Percentiles rank a stretch among this genome's conserved stretches.
Evolutionary conservation across 2,888 invertebrate species (phyloP).

Genomic region (Callyntrura sp.): DNA sequence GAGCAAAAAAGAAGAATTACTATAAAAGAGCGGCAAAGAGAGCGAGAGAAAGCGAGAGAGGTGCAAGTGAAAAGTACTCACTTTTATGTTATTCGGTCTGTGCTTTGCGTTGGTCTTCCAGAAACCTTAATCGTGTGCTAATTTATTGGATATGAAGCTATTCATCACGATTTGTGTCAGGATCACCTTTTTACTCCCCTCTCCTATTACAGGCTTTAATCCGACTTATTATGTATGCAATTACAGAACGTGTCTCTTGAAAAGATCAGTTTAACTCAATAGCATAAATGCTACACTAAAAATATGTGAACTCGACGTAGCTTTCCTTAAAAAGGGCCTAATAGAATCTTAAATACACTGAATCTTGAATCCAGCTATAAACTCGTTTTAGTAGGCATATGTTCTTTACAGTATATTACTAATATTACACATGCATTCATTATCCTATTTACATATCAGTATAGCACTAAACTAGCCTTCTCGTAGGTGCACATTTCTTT

Average conservation of each 20-base stretch:
- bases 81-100: not conserved
- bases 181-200: conserved; percentile 76
- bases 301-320: not conserved
- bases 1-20: not conserved
- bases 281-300: not conserved
- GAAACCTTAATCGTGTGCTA: conserved; percentile 82
- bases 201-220: conserved; percentile 24
- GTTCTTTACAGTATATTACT: not conserved
- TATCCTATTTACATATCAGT: not conserved
- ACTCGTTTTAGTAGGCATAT: not conserved
- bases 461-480: not conserved
- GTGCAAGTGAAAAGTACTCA: not conserved
- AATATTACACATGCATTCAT: not conserved
- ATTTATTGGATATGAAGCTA: conserved; percentile 81
- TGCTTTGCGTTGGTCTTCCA: not conserved
- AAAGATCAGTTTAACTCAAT: conserved; percentile 16
- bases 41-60: not conserved
- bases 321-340: not conserved
- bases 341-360: not conserved
- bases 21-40: not conserved
- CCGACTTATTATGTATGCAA: conserved; percentile 47
- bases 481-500: not conserved
- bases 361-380: too few relatives aligned
- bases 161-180: conserved; percentile 83
- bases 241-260: conserved; percentile 37